A percentile compares a stretch with the other conserved stretches of the same genome.
Evolutionary conservation across 2,113 vertebrate species (phyloP).

Genomic region (Paracanthobrama guichenoti): DNA sequence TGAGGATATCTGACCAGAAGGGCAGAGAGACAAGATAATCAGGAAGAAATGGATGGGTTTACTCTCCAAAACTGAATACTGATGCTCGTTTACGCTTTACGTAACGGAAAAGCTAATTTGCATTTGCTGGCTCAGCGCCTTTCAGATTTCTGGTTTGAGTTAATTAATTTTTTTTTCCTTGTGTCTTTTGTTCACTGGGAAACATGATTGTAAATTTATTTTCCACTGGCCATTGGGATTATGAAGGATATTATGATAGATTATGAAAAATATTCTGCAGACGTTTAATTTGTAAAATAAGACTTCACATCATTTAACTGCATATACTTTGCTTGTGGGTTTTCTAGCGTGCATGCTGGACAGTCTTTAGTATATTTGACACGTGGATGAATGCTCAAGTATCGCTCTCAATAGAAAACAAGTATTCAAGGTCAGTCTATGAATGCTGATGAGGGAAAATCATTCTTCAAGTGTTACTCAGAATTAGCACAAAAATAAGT

Average conservation of each 20-base stretch:
- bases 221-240: not conserved
- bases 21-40: conserved; percentile 49
- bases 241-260: not conserved
- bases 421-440: not conserved
- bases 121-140: conserved; percentile 20
- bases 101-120: conserved; percentile 26
- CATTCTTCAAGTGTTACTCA: not conserved
- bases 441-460: conserved; percentile 16
- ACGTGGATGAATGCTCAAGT: not conserved
- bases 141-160: not conserved
- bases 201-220: not conserved
- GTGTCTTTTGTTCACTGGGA: conserved; percentile 38
- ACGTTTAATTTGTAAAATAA: conserved; percentile 17
- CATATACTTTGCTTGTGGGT: not conserved
- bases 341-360: not conserved
- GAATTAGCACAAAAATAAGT: not conserved
- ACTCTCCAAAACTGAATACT: conserved; percentile 11
- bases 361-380: conserved; percentile 1
- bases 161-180: not conserved
- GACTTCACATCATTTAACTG: not conserved
- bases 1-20: conserved; percentile 42
- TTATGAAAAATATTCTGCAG: not conserved
- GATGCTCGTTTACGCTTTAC: conserved; percentile 20
- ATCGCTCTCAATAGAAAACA: not conserved
- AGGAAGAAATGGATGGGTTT: conserved; percentile 16